phyloP scores from a whole-genome alignment of 2,797 vertebrate genomes.

The Takifugu rubripes region DNA sequence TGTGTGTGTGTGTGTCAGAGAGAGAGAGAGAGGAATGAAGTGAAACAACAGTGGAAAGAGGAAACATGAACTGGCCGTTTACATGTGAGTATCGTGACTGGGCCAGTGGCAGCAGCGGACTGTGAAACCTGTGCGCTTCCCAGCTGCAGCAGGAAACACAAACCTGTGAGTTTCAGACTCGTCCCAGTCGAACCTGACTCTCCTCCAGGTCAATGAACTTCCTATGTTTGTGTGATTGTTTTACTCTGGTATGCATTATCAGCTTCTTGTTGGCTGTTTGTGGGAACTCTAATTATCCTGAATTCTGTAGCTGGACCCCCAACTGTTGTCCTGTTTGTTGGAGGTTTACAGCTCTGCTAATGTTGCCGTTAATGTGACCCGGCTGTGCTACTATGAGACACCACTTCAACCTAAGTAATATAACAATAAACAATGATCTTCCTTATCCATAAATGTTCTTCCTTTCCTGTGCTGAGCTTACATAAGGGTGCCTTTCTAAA shows the following conservation, averaged over 20 bases:
- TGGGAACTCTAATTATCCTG: too few relatives aligned
- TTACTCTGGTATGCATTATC: too few relatives aligned
- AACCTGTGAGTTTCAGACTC: too few relatives aligned
- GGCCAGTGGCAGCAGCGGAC: conserved; percentile 4
- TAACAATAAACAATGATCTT: background rate
- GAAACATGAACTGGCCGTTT: conserved; percentile 44
- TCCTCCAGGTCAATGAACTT: too few relatives aligned
- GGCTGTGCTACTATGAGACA: too few relatives aligned
- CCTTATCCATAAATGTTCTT: conserved; percentile 16
- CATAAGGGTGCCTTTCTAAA: conserved; percentile 25
- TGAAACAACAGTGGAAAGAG: conserved; percentile 18
- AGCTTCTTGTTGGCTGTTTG: too few relatives aligned
- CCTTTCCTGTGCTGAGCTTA: conserved; percentile 23
- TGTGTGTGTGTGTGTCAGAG: background rate
- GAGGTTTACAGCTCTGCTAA: too few relatives aligned
- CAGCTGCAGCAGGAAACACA: conserved; percentile 3
- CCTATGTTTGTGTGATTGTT: too few relatives aligned
- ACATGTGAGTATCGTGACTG: conserved; percentile 10
- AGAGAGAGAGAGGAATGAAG: conserved; percentile 3
- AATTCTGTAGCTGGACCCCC: too few relatives aligned
- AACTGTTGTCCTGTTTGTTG: too few relatives aligned
- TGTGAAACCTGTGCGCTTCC: conserved; percentile 17
- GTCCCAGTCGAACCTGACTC: too few relatives aligned
- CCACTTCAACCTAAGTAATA: background rate
- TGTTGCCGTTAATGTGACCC: too few relatives aligned